Conservation (phyloP, 2,888 invertebrate species). For the Hyles lineata region DNA sequence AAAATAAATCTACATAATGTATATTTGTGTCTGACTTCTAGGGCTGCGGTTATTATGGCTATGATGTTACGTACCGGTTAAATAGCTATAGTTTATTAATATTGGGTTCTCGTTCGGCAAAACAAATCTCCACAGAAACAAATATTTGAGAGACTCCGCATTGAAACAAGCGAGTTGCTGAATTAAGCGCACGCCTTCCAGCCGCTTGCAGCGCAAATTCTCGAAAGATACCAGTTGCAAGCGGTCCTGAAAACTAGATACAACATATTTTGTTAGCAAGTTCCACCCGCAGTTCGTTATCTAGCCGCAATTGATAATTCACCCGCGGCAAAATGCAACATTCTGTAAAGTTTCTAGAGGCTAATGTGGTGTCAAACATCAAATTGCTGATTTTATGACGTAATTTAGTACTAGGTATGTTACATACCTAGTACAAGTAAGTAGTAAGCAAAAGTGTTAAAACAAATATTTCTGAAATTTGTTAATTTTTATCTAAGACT, state of each 20-base stretch:
- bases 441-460: too few species aligned
- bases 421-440: too few species aligned
- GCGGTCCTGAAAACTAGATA: constrained; percentile 66
- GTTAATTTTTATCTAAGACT: too few species aligned
- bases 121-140: constrained; percentile 77
- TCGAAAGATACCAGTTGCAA: constrained; percentile 74
- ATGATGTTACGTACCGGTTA: constrained; percentile 59
- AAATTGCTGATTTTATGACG: too few species aligned
- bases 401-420: too few species aligned
- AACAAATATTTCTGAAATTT: too few species aligned
- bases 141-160: constrained; percentile 67
- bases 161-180: constrained; percentile 73
- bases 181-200: constrained; percentile 69
- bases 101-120: constrained; percentile 74
- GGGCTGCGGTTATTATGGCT: background rate
- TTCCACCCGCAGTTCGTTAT: too few species aligned
- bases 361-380: too few species aligned
- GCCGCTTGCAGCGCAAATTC: constrained; percentile 66
- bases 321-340: too few species aligned
- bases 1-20: too few species aligned
- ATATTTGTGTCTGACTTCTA: background rate
- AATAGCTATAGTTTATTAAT: constrained; percentile 71
- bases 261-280: background rate
- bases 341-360: too few species aligned
- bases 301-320: too few species aligned